phyloP scores from a whole-genome alignment of 2,888 invertebrate genomes.

The Aspidiotus rigidus region DNA sequence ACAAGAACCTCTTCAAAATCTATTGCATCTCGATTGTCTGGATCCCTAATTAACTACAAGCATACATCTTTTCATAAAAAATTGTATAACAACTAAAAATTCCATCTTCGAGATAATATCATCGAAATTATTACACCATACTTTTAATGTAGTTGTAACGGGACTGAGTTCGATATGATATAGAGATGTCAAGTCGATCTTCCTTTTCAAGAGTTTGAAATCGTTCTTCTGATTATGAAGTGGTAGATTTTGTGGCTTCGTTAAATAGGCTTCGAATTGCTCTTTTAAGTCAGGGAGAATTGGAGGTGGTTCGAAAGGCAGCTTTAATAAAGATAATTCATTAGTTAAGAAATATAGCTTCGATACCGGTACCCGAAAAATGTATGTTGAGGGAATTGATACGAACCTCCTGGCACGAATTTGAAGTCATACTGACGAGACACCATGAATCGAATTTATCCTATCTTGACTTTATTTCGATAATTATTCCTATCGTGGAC shows the following conservation, averaged over 20 bases:
- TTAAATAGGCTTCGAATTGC: slow-evolving; percentile 53
- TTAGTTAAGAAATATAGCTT: no score
- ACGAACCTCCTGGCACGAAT: no score
- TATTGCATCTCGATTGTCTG: slow-evolving; percentile 62
- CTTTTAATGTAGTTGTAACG: slow-evolving; percentile 48
- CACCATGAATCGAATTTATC: no score
- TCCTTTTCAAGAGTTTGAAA: slow-evolving; percentile 57
- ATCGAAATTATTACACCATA: slow-evolving; percentile 39
- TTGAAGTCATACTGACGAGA: no score
- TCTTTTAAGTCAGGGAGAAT: slow-evolving; percentile 57
- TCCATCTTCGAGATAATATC: no score
- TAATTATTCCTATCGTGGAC: no score
- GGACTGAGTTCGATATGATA: slow-evolving; percentile 48
- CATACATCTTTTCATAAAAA: no score
- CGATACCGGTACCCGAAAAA: no score
- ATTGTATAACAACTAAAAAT: no score
- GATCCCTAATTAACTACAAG: slow-evolving; percentile 49
- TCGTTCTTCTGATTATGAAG: slow-evolving; percentile 62
- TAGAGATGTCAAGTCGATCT: slow-evolving; percentile 49
- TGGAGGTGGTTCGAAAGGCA: slow-evolving; percentile 51
- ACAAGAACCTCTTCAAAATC: slow-evolving; percentile 56
- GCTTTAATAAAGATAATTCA: slow-evolving; percentile 38
- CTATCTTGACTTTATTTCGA: no score
- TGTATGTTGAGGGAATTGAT: no score
- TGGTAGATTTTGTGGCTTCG: slow-evolving; percentile 52